phyloP scores from a whole-genome alignment of 1,140 invertebrate species.

The Psilanteris sp. region DNA sequence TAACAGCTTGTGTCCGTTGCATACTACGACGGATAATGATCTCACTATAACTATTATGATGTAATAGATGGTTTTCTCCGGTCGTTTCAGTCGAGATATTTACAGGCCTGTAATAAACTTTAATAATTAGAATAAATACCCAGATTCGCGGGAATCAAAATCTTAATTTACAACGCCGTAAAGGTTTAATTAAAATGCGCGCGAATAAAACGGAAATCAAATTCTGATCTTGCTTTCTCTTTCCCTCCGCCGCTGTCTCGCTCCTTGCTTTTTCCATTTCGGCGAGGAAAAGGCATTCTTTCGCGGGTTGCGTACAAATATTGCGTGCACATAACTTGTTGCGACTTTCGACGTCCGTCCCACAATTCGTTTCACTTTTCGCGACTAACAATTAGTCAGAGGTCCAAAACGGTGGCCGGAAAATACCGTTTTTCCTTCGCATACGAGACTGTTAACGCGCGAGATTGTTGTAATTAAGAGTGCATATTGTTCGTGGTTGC shows the following conservation, averaged over 20 bases:
- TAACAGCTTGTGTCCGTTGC: slow-evolving; percentile 54
- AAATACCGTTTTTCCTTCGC: slow-evolving; percentile 37
- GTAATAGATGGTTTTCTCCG: slow-evolving; percentile 55
- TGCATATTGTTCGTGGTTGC: slow-evolving; percentile 70
- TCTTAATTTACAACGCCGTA: slow-evolving; percentile 17
- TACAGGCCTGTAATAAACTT: slow-evolving; percentile 29
- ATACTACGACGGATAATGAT: slow-evolving; percentile 54
- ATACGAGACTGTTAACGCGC: slow-evolving; percentile 69
- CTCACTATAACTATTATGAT: slow-evolving; percentile 52
- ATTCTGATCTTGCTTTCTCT: neutral
- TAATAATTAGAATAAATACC: slow-evolving; percentile 45
- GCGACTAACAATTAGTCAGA: slow-evolving; percentile 5
- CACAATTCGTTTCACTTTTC: slow-evolving; percentile 39
- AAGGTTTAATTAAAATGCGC: slow-evolving; percentile 20
- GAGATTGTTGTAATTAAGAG: slow-evolving; percentile 77
- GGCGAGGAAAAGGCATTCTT: too few species aligned
- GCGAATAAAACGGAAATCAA: neutral
- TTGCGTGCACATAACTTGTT: too few species aligned
- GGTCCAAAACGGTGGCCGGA: slow-evolving; percentile 27
- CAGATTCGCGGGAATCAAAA: slow-evolving; percentile 16
- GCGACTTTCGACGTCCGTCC: slow-evolving; percentile 20
- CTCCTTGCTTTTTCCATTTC: too few species aligned
- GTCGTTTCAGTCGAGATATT: slow-evolving; percentile 44
- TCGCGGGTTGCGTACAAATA: too few species aligned
- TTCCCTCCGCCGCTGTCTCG: too few species aligned